Evolutionary conservation across 2,797 vertebrate species (phyloP).

Genomic region (Pangasius macronema): DNA sequence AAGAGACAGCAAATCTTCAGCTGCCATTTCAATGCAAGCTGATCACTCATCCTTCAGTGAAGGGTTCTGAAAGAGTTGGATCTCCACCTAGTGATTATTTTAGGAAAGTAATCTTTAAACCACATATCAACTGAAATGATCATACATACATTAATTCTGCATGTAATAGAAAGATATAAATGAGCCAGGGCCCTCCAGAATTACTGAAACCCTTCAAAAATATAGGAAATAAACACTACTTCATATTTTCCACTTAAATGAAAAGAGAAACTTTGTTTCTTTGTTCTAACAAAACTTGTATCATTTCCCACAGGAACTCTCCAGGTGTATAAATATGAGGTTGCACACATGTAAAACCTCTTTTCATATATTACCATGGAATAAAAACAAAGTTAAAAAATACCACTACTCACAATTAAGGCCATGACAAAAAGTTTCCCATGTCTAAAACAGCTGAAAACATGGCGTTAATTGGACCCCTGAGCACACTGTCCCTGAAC

Average conservation of each 20-base stretch:
- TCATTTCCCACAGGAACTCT: neutral
- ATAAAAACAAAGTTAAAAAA: neutral
- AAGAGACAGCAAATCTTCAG: neutral
- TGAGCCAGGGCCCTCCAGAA: neutral
- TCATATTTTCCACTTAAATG: neutral
- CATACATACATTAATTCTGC: neutral
- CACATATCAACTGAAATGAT: neutral
- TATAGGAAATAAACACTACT: neutral
- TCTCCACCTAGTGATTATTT: slow-evolving; percentile 27
- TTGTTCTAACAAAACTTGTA: neutral
- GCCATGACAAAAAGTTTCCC: neutral
- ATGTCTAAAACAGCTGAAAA: neutral
- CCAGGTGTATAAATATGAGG: neutral
- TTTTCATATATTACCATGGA: neutral
- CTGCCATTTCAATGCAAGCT: neutral
- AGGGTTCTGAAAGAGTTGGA: neutral
- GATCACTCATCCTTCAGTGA: neutral
- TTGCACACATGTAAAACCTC: neutral
- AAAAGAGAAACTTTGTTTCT: neutral
- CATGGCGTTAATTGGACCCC: neutral
- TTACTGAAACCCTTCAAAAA: neutral
- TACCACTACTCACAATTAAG: neutral
- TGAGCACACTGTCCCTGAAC: neutral
- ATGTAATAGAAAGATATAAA: neutral
- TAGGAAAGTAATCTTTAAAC: neutral